A percentile compares a stretch with the other conserved stretches of the same genome.
These are phyloP conservation scores for Stramonita haemastoma DNA, from an alignment of 2,888 invertebrate genomes.

Conservation along the genomic window DNA sequence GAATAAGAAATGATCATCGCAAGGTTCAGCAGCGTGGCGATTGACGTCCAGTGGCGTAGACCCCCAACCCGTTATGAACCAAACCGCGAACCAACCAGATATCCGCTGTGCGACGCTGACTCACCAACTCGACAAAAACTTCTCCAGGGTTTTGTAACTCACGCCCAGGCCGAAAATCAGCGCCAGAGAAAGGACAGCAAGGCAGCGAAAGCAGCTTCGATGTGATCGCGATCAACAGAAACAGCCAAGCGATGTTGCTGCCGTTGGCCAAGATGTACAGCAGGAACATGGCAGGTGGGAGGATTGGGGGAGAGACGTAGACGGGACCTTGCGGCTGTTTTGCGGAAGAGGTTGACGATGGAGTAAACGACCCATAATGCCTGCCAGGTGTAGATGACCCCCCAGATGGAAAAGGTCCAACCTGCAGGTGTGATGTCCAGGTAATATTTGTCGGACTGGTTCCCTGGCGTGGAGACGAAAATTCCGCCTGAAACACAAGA, in stretches of 20 bases:
- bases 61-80: constrained; percentile 71
- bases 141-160: constrained; percentile 31
- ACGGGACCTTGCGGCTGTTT: constrained; percentile 58
- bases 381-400: constrained; percentile 71
- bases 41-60: constrained; percentile 72
- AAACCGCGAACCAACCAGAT: constrained; percentile 71
- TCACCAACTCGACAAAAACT: constrained; percentile 53
- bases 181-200: background rate
- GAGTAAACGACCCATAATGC: constrained; percentile 67
- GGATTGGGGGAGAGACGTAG: constrained; percentile 63
- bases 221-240: constrained; percentile 54
- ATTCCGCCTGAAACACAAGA: constrained; percentile 42
- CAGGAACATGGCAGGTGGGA: constrained; percentile 62
- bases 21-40: constrained; percentile 71
- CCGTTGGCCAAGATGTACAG: constrained; percentile 59
- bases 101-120: constrained; percentile 58
- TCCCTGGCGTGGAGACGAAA: constrained; percentile 58
- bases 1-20: constrained; percentile 66
- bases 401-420: constrained; percentile 72
- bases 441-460: constrained; percentile 63
- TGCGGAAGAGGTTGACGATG: constrained; percentile 64
- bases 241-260: constrained; percentile 66
- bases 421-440: constrained; percentile 69
- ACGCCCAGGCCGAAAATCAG: constrained; percentile 2
- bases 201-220: constrained; percentile 32